phyloP scores from a whole-genome alignment of 1,140 invertebrate genomes.

The Sminthurinus signatus region DNA sequence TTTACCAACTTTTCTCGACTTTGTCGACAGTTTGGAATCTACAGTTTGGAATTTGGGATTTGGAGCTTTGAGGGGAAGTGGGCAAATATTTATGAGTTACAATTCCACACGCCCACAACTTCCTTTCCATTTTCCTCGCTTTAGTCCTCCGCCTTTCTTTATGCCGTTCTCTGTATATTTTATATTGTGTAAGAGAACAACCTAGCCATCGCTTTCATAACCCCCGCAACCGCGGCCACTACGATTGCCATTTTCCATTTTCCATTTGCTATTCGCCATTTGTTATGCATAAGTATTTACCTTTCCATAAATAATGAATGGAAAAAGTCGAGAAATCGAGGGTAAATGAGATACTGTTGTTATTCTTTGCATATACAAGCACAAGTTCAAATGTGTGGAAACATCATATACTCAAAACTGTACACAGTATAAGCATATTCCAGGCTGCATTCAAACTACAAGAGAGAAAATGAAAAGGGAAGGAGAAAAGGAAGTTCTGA shows the following conservation, averaged over 20 bases:
- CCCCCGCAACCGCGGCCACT: too few species aligned
- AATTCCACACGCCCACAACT: neutral
- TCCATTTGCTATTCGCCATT: too few species aligned
- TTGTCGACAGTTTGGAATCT: too few species aligned
- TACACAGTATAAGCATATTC: neutral
- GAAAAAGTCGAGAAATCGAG: neutral
- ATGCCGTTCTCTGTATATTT: too few species aligned
- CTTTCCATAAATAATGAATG: neutral
- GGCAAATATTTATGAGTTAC: constrained; percentile 1
- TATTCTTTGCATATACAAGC: neutral
- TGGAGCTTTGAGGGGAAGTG: neutral
- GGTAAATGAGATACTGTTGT: neutral
- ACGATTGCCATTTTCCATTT: too few species aligned
- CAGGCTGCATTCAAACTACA: neutral
- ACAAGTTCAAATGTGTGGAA: neutral
- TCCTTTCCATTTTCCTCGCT: neutral
- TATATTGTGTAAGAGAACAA: too few species aligned
- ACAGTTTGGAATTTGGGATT: too few species aligned
- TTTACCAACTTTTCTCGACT: too few species aligned
- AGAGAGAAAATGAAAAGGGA: neutral
- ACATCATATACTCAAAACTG: neutral
- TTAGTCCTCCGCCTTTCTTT: too few species aligned
- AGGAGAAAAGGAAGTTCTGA: neutral
- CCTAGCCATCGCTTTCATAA: too few species aligned
- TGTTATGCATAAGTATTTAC: neutral